These are phyloP conservation scores for Ostrea edulis DNA, from an alignment of 1,140 invertebrate genomes.

Conservation along the genomic window DNA sequence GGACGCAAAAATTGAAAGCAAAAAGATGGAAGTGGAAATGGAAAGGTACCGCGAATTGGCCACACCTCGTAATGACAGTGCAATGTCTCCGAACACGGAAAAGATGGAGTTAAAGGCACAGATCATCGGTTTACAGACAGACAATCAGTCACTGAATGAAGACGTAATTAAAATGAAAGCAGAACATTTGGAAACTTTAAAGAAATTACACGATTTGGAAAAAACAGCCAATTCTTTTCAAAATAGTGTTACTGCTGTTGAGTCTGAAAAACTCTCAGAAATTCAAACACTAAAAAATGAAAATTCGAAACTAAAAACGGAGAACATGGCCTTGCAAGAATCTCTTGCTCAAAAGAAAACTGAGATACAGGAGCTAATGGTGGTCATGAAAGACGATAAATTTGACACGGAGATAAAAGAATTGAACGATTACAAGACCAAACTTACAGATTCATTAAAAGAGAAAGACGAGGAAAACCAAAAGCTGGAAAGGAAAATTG, in stretches of 20 bases:
- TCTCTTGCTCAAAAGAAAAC: slow-evolving; percentile 60
- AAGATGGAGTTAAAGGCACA: slow-evolving; percentile 62
- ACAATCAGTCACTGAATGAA: slow-evolving; percentile 62
- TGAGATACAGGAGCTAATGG: slow-evolving; percentile 59
- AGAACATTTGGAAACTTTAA: slow-evolving; percentile 55
- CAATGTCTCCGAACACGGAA: slow-evolving; percentile 42
- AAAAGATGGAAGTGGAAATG: slow-evolving; percentile 42
- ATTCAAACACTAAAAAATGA: slow-evolving; percentile 58
- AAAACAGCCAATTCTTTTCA: slow-evolving; percentile 54
- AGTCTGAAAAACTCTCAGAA: slow-evolving; percentile 55
- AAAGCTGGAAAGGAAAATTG: slow-evolving; percentile 33
- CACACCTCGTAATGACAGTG: slow-evolving; percentile 20
- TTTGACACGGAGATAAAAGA: slow-evolving; percentile 64
- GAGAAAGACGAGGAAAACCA: slow-evolving; percentile 50
- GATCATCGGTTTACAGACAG: slow-evolving; percentile 61
- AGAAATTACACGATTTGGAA: slow-evolving; percentile 59
- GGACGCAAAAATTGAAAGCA: slow-evolving; percentile 18
- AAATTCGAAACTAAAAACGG: slow-evolving; percentile 53
- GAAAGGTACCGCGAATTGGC: slow-evolving; percentile 35
- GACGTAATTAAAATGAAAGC: slow-evolving; percentile 62
- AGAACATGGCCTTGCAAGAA: slow-evolving; percentile 61
- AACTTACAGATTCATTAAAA: slow-evolving; percentile 53
- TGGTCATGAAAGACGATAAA: slow-evolving; percentile 64
- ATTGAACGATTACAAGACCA: slow-evolving; percentile 51
- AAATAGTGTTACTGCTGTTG: slow-evolving; percentile 49